A percentile compares a stretch with the other conserved stretches of the same genome.
phyloP scores from a whole-genome alignment of 92 coral and sea anemone genomes.

The Desmophyllum pertusum region DNA sequence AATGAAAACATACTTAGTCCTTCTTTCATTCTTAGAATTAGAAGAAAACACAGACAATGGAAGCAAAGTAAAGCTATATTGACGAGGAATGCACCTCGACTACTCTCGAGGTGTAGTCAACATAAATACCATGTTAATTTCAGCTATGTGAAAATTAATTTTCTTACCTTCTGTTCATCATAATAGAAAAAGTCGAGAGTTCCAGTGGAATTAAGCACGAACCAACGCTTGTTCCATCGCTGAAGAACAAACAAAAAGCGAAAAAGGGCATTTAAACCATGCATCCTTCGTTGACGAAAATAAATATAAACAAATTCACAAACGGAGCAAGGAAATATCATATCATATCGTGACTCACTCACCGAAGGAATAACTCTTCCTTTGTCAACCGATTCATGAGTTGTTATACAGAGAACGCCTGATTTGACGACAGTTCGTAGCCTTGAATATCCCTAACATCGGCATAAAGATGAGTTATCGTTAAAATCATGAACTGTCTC shows the following conservation, averaged over 20 bases:
- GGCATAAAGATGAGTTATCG: neutral
- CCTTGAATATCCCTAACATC: conserved; percentile 51
- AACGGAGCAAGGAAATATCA: conserved; percentile 37
- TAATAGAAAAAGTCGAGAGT: conserved; percentile 73
- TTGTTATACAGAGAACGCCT: conserved; percentile 74
- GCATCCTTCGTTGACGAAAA: conserved; percentile 20
- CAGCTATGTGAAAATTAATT: conserved; percentile 36
- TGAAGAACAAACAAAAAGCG: conserved; percentile 35
- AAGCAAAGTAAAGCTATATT: conserved; percentile 1
- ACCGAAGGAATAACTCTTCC: conserved; percentile 58
- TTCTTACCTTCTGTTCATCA: conserved; percentile 78
- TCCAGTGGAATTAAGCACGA: conserved; percentile 91
- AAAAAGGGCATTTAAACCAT: conserved; percentile 29
- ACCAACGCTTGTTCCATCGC: conserved; percentile 97
- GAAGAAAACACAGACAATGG: neutral
- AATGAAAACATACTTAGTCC: neutral
- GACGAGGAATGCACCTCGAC: neutral
- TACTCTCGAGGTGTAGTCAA: conserved; percentile 23
- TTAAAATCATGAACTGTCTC: neutral
- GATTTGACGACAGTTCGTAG: conserved; percentile 86
- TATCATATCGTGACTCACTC: conserved; percentile 35
- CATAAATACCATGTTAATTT: conserved; percentile 41
- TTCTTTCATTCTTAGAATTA: neutral
- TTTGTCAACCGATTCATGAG: conserved; percentile 64
- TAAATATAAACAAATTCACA: conserved; percentile 47